Base-by-base conservation (phyloP, 2,888 invertebrate genomes). In the Drosophila vallismaia region DNA sequence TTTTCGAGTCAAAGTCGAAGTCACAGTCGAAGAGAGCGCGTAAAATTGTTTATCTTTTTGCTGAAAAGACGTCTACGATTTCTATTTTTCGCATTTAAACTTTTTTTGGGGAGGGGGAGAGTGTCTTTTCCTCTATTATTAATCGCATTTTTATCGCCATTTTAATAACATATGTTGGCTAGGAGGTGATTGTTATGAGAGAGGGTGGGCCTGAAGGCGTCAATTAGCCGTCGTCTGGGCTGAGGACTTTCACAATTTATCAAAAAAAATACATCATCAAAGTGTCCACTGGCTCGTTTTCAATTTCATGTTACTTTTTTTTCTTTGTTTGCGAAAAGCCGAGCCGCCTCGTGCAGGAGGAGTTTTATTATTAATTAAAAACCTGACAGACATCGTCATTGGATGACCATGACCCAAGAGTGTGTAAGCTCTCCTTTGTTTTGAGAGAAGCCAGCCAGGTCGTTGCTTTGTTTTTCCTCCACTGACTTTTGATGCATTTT, bases 71-170 rank as follows among this genome's bases (percentile, higher is more conserved):
- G 46, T 28, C 19, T 36, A 24, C 36, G 50, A 51, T 63, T 63
- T 63, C 66, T 50, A 19, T 56, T 66, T 44, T 64, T 44, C 24
- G 49, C 51, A 52, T 31, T 40, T 19, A 40, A 36, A n/a, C 44
- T 46, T 67, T 31, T 40, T 12, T 46, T 55, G 24, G 49, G 55
- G 12, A 49, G 63, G 83, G 45, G 51, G 63, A 31, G 42, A 52
- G 14, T 42, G 28, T 49, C 0, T 68, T 67, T 75, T 83, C 58
- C 69, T 73, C 73, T 49, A 81, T 69, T 75, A 71, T 80, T 81
- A 83, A 86, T 81, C 77, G 68, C 70, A 73, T 80, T 86, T 81
- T 83, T 77, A 75, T 86, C 86, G 77, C 73, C 52, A 51, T 60
- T 69, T 70, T 66, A 55, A 55, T 48, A 79, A 67, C 73, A 75